These are phyloP conservation scores for Apteryx mantelli DNA, from an alignment of 2,113 vertebrate genomes.

Conservation along the genomic window DNA sequence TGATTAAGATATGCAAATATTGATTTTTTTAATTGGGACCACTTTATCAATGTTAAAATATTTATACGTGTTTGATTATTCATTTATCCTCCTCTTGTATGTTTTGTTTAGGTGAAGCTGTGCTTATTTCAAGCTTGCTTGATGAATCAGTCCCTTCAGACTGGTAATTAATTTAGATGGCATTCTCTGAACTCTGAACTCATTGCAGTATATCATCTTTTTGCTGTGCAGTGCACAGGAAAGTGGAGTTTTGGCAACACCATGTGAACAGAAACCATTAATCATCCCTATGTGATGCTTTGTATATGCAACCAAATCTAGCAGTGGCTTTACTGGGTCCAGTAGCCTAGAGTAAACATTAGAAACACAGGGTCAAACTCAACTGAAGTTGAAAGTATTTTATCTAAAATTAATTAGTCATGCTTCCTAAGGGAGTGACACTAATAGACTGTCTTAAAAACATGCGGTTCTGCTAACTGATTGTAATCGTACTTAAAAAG, in stretches of 20 bases:
- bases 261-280: neutral
- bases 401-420: neutral
- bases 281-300: neutral
- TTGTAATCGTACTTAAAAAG: neutral
- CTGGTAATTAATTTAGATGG: conserved; percentile 77
- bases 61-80: neutral
- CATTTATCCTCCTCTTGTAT: conserved; percentile 25
- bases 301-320: neutral
- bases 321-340: neutral
- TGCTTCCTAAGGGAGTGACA: neutral
- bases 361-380: neutral
- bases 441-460: neutral
- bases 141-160: conserved; percentile 71
- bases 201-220: conserved; percentile 43
- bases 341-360: neutral
- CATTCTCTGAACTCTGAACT: conserved; percentile 71
- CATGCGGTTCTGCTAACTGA: neutral
- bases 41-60: neutral
- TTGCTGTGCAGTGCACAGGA: conserved; percentile 34
- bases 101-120: conserved; percentile 65
- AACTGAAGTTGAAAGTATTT: neutral
- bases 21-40: conserved; percentile 2
- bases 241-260: conserved; percentile 48
- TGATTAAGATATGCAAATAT: neutral
- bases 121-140: conserved; percentile 65